A percentile compares a stretch with the other conserved stretches of the same genome.
Evolutionary conservation across 2,797 vertebrate genomes (phyloP).

Genomic region (Pachyuromys duprasi): DNA sequence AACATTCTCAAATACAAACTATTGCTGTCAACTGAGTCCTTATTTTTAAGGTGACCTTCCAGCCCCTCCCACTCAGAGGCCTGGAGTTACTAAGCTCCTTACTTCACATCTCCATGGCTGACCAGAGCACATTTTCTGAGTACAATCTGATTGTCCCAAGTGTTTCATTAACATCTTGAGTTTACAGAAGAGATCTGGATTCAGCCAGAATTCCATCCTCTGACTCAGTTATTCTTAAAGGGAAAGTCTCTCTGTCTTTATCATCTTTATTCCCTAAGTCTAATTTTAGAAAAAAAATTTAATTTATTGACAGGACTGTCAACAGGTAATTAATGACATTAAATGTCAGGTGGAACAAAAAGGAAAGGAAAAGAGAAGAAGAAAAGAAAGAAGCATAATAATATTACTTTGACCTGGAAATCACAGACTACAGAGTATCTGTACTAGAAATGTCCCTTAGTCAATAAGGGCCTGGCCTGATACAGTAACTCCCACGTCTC

Average conservation of each 20-base stretch:
- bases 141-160: constrained; percentile 80
- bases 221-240: constrained; percentile 76
- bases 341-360: background rate
- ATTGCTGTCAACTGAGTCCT: constrained; percentile 53
- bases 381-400: background rate
- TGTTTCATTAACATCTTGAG: constrained; percentile 79
- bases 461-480: background rate
- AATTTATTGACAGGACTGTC: background rate
- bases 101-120: constrained; percentile 72
- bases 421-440: background rate
- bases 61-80: constrained; percentile 71
- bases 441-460: background rate
- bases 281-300: constrained; percentile 15
- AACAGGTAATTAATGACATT: constrained; percentile 55
- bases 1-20: constrained; percentile 46
- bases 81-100: constrained; percentile 72
- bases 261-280: constrained; percentile 66
- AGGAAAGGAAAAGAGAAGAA: background rate
- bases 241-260: constrained; percentile 59
- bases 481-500: background rate
- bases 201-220: constrained; percentile 60
- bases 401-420: constrained; percentile 42
- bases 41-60: constrained; percentile 71
- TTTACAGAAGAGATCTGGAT: constrained; percentile 72
- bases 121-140: constrained; percentile 77